Base-by-base conservation (phyloP, 2,797 vertebrate genomes). In the Amblyopsis hoosieri region DNA sequence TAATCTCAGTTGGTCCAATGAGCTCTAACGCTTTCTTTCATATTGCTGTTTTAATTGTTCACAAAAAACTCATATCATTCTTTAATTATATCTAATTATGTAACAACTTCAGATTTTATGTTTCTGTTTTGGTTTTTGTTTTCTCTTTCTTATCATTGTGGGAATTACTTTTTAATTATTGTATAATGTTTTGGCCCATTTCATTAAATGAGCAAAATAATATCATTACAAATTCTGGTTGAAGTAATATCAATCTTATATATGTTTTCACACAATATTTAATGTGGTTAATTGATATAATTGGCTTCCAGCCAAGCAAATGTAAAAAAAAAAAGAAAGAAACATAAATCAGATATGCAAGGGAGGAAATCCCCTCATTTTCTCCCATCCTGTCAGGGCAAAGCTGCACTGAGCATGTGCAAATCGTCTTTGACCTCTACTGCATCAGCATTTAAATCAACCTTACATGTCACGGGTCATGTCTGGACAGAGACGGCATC, bases 401-500 rank as follows among this genome's bases (percentile, higher is more conserved):
- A 76, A 62, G 61, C 69, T 73, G 55, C 62, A 60, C 33, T 57
- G 65, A 78, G 72, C 70, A 77, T 73, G 63, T 75, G 76, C 65
- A 57, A 66, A 64, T 59, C 75, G 59, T 68, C 75, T 78, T 80
- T 75, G 66, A 79, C 79, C 83, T 73, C 71, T 37, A 15, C 63
- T 66, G 75, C 78, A 76, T 73, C 71, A 84, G 71, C 76, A 81
- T 85, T 78, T 78, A 85, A 85, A 85, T 90, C 72, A 89, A 76
- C 75, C 71, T 80, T 66, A 52, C 48, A 60, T 86, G 87, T 89
- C 87, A 82, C 45, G 62, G 91, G 88, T 92, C 82, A 84, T 61
- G 83, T 87, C 83, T 84, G 81, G 80, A 84, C 75, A 75, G 83
- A 76, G 80, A 84, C 61, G 13, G 79, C 76, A 79, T 89, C 84